These are phyloP conservation scores for Philotrypesis tridentata DNA, from an alignment of 1,140 invertebrate genomes.

Conservation along the genomic window DNA sequence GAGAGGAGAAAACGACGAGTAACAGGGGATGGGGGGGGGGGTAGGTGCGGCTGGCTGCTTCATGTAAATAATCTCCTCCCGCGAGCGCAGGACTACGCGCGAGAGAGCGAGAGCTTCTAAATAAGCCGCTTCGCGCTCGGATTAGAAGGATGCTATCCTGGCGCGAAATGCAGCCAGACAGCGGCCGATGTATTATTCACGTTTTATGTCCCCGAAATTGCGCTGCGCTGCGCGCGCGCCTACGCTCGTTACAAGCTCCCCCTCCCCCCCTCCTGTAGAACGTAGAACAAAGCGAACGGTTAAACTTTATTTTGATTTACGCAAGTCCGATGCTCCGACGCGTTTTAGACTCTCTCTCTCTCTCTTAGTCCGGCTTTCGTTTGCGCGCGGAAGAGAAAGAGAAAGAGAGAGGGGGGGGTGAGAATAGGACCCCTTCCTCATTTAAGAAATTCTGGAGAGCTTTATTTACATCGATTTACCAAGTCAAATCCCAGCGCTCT, in stretches of 20 bases:
- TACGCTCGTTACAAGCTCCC: neutral
- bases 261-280: no score
- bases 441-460: constrained; percentile 13
- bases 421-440: constrained; percentile 1
- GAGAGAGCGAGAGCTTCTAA: constrained; percentile 52
- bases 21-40: no score
- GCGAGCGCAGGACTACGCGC: constrained; percentile 17
- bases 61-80: constrained; percentile 27
- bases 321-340: neutral
- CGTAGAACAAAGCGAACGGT: constrained; percentile 31
- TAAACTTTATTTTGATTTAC: constrained; percentile 33
- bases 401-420: no score
- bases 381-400: no score
- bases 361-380: constrained; percentile 20
- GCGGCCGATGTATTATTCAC: constrained; percentile 54
- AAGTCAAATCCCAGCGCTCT: constrained; percentile 12
- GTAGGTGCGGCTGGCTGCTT: neutral
- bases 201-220: constrained; percentile 51
- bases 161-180: constrained; percentile 35
- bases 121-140: constrained; percentile 50
- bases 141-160: constrained; percentile 54
- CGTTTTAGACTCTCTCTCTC: neutral
- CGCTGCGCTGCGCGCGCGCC: constrained; percentile 22
- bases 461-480: constrained; percentile 39
- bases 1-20: neutral